Percentiles rank a stretch among this genome's conserved stretches.
Evolutionary conservation across 64 coral and sea anemone genomes (phyloP).

Genomic region (Stylophora pistillata): DNA sequence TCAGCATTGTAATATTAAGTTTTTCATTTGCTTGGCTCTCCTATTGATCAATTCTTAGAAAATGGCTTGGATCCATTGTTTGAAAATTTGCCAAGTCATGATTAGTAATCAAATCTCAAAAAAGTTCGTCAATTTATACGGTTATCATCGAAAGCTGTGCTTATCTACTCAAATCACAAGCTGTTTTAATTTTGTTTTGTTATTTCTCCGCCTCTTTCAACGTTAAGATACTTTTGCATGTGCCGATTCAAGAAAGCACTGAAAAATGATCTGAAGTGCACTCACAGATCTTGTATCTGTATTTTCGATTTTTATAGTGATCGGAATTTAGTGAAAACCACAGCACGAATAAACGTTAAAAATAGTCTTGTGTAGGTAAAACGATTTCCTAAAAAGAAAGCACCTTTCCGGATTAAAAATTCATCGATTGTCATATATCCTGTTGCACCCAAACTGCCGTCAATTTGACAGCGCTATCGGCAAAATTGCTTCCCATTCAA

Average conservation of each 20-base stretch:
- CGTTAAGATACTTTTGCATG: too few relatives aligned
- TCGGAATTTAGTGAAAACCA: not conserved
- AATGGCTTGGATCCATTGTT: too few relatives aligned
- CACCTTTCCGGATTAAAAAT: not conserved
- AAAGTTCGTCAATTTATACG: too few relatives aligned
- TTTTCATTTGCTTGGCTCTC: not conserved
- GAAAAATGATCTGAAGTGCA: too few relatives aligned
- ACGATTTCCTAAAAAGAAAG: not conserved
- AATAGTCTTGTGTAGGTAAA: not conserved
- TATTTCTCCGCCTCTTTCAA: too few relatives aligned
- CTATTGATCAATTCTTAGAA: too few relatives aligned
- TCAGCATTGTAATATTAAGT: not conserved
- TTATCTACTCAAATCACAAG: too few relatives aligned
- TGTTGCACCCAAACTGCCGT: not conserved
- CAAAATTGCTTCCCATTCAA: not conserved
- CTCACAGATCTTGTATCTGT: not conserved
- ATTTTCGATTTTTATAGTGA: not conserved
- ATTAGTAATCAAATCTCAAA: too few relatives aligned
- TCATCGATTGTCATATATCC: not conserved
- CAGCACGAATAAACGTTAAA: not conserved
- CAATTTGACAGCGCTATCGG: not conserved
- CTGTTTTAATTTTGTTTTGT: too few relatives aligned
- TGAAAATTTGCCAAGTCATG: too few relatives aligned
- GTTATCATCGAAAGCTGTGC: too few relatives aligned
- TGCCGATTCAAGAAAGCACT: too few relatives aligned